A percentile compares a stretch with the other conserved stretches of the same genome.
phyloP scores from a whole-genome alignment of 2,113 vertebrate species.

The Echinops telfairi region DNA sequence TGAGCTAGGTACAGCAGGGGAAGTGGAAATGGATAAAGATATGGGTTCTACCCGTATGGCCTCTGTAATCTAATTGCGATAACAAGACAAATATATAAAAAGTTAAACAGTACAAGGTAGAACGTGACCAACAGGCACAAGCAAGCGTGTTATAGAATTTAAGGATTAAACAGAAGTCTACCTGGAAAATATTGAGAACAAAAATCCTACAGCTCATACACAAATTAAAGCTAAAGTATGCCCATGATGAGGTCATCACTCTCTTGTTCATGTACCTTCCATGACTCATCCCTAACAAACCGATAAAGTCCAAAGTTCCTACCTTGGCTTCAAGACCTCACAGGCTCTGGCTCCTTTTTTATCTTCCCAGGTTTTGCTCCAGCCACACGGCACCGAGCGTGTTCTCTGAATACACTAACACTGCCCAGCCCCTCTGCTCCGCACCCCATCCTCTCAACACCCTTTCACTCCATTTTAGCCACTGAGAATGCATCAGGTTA shows the following conservation, averaged over 20 bases:
- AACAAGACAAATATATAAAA: conserved; percentile 59
- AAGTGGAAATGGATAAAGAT: conserved; percentile 64
- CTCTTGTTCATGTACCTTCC: neutral
- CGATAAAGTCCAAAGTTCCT: neutral
- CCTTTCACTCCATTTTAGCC: neutral
- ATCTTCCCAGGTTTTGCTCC: neutral
- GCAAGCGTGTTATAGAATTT: neutral
- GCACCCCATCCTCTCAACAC: neutral
- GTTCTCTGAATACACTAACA: neutral
- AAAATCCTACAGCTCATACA: neutral
- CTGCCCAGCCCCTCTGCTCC: neutral
- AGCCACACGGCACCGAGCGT: neutral
- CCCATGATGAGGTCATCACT: neutral
- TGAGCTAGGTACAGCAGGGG: neutral
- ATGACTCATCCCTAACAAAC: neutral
- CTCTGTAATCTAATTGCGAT: conserved; percentile 58
- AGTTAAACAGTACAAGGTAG: conserved; percentile 45
- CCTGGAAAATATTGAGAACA: neutral
- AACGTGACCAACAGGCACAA: neutral
- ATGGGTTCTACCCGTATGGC: neutral
- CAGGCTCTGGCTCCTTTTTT: neutral
- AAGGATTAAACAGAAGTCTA: conserved; percentile 4
- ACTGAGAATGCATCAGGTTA: neutral
- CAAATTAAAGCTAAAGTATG: neutral
- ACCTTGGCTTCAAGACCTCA: neutral